A percentile compares a stretch with the other conserved stretches of the same genome.
Evolutionary conservation across 2,888 invertebrate genomes (phyloP).

Genomic region (Netelia inedita): DNA sequence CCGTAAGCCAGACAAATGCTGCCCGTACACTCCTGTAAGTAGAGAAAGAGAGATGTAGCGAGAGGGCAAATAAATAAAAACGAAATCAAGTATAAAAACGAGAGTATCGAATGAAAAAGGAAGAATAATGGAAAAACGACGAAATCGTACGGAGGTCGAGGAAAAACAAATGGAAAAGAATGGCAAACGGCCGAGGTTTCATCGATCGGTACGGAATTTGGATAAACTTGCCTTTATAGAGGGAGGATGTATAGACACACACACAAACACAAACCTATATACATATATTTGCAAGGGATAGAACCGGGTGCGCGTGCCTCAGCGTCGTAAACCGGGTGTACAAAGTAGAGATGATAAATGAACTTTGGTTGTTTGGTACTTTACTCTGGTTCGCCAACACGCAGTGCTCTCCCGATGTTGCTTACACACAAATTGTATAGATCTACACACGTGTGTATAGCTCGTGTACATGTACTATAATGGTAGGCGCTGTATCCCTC

Average conservation of each 20-base stretch:
- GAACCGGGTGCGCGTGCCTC: slow-evolving; percentile 46
- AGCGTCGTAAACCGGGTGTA: slow-evolving; percentile 49
- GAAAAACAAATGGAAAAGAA: slow-evolving; percentile 54
- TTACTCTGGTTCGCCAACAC: slow-evolving; percentile 54
- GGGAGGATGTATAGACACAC: not conserved
- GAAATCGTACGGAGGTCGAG: slow-evolving; percentile 62
- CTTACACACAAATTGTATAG: slow-evolving; percentile 2
- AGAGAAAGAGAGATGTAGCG: slow-evolving; percentile 57
- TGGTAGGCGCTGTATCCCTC: slow-evolving; percentile 7
- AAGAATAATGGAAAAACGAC: slow-evolving; percentile 40
- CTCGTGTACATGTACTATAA: not conserved
- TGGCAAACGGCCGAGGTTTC: slow-evolving; percentile 47
- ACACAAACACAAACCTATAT: not conserved
- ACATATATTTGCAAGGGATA: slow-evolving; percentile 24
- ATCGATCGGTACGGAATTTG: slow-evolving; percentile 64
- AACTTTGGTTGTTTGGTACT: slow-evolving; percentile 64
- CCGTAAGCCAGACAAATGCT: slow-evolving; percentile 99
- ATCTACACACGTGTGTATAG: not conserved
- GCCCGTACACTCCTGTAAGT: slow-evolving; percentile 94
- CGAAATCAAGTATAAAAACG: slow-evolving; percentile 12
- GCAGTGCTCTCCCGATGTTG: slow-evolving; percentile 38
- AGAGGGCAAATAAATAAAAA: not conserved
- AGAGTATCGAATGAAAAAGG: slow-evolving; percentile 17
- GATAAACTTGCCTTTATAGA: slow-evolving; percentile 54
- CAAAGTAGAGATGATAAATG: slow-evolving; percentile 64